Evolutionary conservation across 1,140 invertebrate genomes (phyloP), one percentile per base, ranked within the genome.

Genomic region (Gerris buenoi): DNA sequence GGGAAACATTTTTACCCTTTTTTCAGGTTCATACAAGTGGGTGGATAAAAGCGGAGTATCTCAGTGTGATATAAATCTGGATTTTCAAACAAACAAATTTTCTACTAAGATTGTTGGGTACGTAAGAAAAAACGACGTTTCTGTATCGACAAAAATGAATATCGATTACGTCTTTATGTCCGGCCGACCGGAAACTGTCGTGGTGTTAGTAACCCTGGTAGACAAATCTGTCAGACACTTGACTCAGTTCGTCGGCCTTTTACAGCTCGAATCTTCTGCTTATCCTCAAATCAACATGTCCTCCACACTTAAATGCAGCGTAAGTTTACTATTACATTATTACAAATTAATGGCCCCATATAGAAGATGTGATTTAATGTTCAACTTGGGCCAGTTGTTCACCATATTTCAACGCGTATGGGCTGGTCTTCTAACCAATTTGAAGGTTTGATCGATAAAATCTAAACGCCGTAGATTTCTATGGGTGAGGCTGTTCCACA

Each of bases 211-310:
- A 1, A 77, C 83, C 3, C 72, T 88, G n/a, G 81, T 81, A 1
- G 84, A 90, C 74, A 81, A 83, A 57, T 81, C 84, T 0, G 81
- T 79, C 0, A 83, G 83, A 72, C 81, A 81, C 0, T 79, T 87
- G 65, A 80, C 84, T 18, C 80, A 81, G 2, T 69, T 75, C 27
- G 63, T 81, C 57, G 86, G 83, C 0, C 83, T 85, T 67, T 73
- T 88, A 59, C 81, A 84, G 33, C 75, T 91, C 57, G 80, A 84
- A 25, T 88, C 86, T 13, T 85, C 86, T 0, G 86, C 87, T 0
- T 90, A 91, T 79, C 86, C 88, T 0, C 81, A 85, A 63, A 81
- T 88, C 5, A 89, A 91, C 73, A 85, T 88, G 64, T 82, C 85
- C 27, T 77, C 85, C n/a, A 81, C 83, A 10, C 74, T 84, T 0